Percentiles rank a stretch among this genome's conserved stretches.
Conservation (phyloP, 1,140 invertebrate genomes). For the Caenorhabditis briggsae region DNA sequence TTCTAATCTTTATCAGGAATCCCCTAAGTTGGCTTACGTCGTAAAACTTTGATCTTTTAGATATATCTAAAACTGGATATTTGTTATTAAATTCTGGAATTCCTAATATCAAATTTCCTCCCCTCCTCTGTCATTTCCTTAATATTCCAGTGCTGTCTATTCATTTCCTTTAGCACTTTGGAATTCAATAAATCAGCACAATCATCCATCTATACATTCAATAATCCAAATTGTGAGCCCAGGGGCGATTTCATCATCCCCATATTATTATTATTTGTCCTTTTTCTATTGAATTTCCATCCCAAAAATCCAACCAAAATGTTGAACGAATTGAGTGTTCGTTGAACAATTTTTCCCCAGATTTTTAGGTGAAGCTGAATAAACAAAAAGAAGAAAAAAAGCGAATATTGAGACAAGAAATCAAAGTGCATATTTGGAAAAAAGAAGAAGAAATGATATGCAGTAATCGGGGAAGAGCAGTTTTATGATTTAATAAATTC, state of each 20-base stretch:
- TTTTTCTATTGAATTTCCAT: too few species aligned
- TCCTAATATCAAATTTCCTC: background rate
- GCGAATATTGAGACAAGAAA: background rate
- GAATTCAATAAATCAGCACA: background rate
- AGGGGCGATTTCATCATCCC: conserved; percentile 13
- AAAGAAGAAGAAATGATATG: background rate
- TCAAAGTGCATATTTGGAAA: background rate
- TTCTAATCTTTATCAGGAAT: too few species aligned
- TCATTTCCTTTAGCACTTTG: conserved; percentile 32
- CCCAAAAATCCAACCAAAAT: background rate
- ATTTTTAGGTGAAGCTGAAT: background rate
- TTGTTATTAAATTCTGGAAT: background rate
- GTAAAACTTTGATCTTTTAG: too few species aligned
- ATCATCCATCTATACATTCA: background rate
- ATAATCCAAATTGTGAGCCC: background rate
- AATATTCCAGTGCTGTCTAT: background rate
- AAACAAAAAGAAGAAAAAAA: background rate
- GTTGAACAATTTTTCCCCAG: conserved; percentile 15
- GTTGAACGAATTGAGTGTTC: conserved; percentile 28
- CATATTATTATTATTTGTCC: too few species aligned
- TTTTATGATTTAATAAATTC: conserved; percentile 11
- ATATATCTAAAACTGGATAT: too few species aligned
- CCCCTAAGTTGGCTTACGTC: too few species aligned
- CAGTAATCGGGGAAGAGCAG: background rate
- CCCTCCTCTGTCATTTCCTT: background rate